These are phyloP conservation scores for Cecropterus lyciades DNA, from an alignment of 1,140 invertebrate species.

Conservation along the genomic window DNA sequence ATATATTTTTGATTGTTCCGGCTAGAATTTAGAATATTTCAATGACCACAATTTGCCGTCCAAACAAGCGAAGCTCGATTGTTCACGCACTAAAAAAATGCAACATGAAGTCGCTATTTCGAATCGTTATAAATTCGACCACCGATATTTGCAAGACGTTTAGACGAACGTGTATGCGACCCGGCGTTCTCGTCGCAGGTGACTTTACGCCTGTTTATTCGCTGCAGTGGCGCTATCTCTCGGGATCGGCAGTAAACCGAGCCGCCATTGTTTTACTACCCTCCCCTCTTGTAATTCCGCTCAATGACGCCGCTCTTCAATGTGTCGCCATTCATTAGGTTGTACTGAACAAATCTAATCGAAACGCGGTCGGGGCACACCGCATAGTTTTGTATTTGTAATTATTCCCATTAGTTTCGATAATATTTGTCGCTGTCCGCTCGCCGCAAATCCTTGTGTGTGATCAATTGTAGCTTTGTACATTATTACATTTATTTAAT, in stretches of 20 bases:
- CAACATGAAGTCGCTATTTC: too few relatives aligned
- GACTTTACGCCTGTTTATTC: slow-evolving; percentile 63
- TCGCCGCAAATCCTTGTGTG: not conserved
- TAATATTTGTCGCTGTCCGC: slow-evolving; percentile 17
- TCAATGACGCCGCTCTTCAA: slow-evolving; percentile 52
- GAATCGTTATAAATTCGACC: not conserved
- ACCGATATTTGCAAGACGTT: not conserved
- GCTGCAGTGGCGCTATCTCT: slow-evolving; percentile 53
- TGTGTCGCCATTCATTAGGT: slow-evolving; percentile 57
- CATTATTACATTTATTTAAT: too few relatives aligned
- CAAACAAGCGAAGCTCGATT: too few relatives aligned
- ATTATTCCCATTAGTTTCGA: slow-evolving; percentile 17
- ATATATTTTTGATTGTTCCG: too few relatives aligned
- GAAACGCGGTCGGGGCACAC: slow-evolving; percentile 40
- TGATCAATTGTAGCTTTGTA: not conserved
- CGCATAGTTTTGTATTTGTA: slow-evolving; percentile 19
- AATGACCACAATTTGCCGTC: too few relatives aligned
- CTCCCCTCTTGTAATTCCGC: slow-evolving; percentile 52
- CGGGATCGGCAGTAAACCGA: slow-evolving; percentile 60
- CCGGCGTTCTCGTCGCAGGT: slow-evolving; percentile 45
- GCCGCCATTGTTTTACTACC: slow-evolving; percentile 64
- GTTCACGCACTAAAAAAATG: too few relatives aligned
- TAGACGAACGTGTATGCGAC: slow-evolving; percentile 6
- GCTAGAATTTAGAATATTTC: too few relatives aligned
- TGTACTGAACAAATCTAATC: slow-evolving; percentile 48